A percentile compares a stretch with the other conserved stretches of the same genome.
Evolutionary conservation across 2,113 vertebrate genomes (phyloP).

Genomic region (Tragelaphus scriptus): DNA sequence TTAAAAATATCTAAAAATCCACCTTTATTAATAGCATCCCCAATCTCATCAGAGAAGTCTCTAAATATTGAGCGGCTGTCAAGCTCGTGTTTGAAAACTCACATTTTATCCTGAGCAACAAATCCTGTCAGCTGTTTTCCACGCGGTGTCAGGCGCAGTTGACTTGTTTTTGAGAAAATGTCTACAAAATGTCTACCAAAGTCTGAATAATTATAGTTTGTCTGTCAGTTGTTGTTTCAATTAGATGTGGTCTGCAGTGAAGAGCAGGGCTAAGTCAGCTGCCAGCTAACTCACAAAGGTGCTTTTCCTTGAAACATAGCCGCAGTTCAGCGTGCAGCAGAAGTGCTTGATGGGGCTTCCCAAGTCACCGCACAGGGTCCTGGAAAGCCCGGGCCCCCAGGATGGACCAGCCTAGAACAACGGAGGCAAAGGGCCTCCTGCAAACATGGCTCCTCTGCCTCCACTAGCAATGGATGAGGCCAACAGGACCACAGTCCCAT

Average conservation of each 20-base stretch:
- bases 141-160: conserved; percentile 24
- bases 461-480: accelerated
- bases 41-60: conserved; percentile 26
- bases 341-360: background rate
- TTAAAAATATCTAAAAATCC: conserved; percentile 47
- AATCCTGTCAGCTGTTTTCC: conserved; percentile 43
- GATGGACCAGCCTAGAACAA: background rate
- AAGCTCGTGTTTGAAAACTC: background rate
- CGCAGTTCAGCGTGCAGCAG: too few relatives aligned
- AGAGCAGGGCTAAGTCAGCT: background rate
- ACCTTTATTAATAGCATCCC: conserved; percentile 42
- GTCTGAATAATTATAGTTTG: conserved; percentile 25
- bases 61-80: conserved; percentile 49
- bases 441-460: accelerated
- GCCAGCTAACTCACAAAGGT: background rate
- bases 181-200: conserved; percentile 40
- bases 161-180: conserved; percentile 54
- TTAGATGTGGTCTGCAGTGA: background rate
- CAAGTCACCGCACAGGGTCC: accelerated
- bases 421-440: accelerated
- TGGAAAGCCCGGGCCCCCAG: accelerated
- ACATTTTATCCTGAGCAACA: conserved; percentile 5
- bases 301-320: background rate
- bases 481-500: accelerated
- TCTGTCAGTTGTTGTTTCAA: conserved; percentile 49